Conservation (phyloP, 2,888 invertebrate species). For the Drosophila tripunctata region DNA sequence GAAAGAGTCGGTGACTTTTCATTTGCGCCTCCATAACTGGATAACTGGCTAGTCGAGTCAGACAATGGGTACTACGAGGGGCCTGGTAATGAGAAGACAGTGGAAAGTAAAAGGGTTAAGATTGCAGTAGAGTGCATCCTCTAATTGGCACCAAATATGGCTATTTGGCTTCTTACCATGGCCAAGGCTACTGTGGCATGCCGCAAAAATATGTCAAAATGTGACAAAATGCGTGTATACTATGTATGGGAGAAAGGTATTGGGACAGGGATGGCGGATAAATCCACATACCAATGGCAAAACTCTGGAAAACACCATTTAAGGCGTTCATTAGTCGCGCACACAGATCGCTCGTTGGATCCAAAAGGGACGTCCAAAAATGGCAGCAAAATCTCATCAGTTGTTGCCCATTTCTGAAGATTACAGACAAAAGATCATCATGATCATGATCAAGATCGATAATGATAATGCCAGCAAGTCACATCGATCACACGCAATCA, state of each 20-base stretch:
- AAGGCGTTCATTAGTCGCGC: conserved; percentile 74
- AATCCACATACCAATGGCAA: conserved; percentile 43
- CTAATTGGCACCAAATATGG: conserved; percentile 82
- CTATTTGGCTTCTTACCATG: conserved; percentile 34
- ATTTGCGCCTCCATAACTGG: conserved; percentile 83
- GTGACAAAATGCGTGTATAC: conserved; percentile 77
- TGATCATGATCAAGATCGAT: conserved; percentile 27
- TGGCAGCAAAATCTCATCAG: conserved; percentile 82
- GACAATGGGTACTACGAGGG: conserved; percentile 19
- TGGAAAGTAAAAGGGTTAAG: conserved; percentile 68
- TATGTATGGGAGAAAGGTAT: conserved; percentile 41
- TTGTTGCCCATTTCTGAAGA: conserved; percentile 72
- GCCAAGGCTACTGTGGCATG: conserved; percentile 46
- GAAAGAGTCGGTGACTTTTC: conserved; percentile 67
- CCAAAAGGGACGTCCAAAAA: conserved; percentile 72
- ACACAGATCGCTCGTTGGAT: background rate
- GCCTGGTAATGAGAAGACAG: conserved; percentile 46
- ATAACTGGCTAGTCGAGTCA: conserved; percentile 27
- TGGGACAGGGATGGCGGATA: conserved; percentile 9
- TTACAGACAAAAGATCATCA: conserved; percentile 51
- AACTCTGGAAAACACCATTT: conserved; percentile 59
- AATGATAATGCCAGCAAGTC: conserved; percentile 13
- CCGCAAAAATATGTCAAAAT: conserved; percentile 77
- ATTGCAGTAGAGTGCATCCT: conserved; percentile 35
- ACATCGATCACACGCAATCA: conserved; percentile 41